Evolutionary conservation across 2,888 invertebrate species (phyloP).

Genomic region (Caenorhabditis uteleia): DNA sequence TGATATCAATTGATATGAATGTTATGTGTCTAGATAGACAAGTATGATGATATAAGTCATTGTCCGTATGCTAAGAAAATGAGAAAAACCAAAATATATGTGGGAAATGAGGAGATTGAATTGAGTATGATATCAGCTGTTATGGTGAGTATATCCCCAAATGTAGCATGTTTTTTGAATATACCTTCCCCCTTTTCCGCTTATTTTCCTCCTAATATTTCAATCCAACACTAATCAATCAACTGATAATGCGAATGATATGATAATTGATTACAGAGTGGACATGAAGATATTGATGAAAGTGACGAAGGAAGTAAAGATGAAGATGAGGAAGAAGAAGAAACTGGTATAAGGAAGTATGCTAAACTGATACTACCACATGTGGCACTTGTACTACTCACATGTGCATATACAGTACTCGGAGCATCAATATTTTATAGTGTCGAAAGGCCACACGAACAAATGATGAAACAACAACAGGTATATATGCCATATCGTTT

Average conservation of each 20-base stretch:
- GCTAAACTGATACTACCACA: conserved; percentile 69
- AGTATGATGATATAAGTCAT: too few relatives aligned
- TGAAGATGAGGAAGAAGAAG: conserved; percentile 57
- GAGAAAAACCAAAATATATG: conserved; percentile 8
- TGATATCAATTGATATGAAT: conserved; percentile 8
- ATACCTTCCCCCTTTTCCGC: conserved; percentile 7
- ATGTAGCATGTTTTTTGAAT: conserved; percentile 1
- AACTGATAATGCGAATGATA: too few relatives aligned
- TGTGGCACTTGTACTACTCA: conserved; percentile 68
- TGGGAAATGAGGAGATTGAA: conserved; percentile 23
- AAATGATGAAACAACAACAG: conserved; percentile 54
- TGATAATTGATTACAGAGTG: conserved; percentile 52
- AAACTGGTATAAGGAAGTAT: conserved; percentile 63
- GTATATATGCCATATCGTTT: conserved; percentile 13
- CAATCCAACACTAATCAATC: not conserved
- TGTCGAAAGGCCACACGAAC: conserved; percentile 68
- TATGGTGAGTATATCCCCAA: conserved; percentile 16
- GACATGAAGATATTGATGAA: conserved; percentile 52
- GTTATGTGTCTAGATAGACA: not conserved
- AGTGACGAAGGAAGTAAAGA: conserved; percentile 50
- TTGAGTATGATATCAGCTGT: conserved; percentile 27
- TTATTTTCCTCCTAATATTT: conserved; percentile 2
- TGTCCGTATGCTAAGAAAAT: conserved; percentile 13
- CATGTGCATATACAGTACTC: conserved; percentile 66
- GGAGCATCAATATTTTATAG: conserved; percentile 68